phyloP scores from a whole-genome alignment of 64 coral and sea anemone species.

The Montipora efflorescens region DNA sequence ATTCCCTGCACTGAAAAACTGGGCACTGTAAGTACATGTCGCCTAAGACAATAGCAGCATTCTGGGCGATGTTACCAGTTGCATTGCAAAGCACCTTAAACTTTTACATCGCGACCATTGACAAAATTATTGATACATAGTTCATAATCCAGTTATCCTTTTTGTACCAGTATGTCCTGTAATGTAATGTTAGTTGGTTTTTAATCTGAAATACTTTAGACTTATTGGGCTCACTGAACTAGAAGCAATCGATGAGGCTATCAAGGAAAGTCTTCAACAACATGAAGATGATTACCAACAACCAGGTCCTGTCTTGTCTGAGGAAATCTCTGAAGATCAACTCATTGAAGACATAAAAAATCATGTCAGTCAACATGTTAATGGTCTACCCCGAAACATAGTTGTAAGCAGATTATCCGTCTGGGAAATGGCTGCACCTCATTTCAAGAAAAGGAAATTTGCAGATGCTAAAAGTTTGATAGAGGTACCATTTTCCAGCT shows the following conservation, averaged over 20 bases:
- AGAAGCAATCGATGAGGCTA: constrained; percentile 59
- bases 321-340: constrained; percentile 45
- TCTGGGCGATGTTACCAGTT: neutral
- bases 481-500: constrained; percentile 65
- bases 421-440: constrained; percentile 49
- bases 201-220: constrained; percentile 39
- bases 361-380: constrained; percentile 31
- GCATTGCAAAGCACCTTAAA: constrained; percentile 17
- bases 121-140: constrained; percentile 42
- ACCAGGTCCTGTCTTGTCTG: neutral
- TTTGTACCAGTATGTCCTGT: too few species aligned
- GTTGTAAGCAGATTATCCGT: constrained; percentile 54
- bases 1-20: too few species aligned
- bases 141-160: constrained; percentile 28
- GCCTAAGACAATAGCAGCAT: too few species aligned
- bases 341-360: constrained; percentile 8
- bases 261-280: constrained; percentile 44
- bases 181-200: constrained; percentile 25
- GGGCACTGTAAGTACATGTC: too few species aligned
- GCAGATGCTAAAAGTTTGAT: constrained; percentile 48
- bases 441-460: constrained; percentile 73
- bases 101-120: constrained; percentile 8
- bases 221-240: constrained; percentile 54
- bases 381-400: constrained; percentile 38
- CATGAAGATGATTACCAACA: constrained; percentile 29